phyloP scores from a whole-genome alignment of 2,888 invertebrate genomes.

The Phymatocera aterrima region DNA sequence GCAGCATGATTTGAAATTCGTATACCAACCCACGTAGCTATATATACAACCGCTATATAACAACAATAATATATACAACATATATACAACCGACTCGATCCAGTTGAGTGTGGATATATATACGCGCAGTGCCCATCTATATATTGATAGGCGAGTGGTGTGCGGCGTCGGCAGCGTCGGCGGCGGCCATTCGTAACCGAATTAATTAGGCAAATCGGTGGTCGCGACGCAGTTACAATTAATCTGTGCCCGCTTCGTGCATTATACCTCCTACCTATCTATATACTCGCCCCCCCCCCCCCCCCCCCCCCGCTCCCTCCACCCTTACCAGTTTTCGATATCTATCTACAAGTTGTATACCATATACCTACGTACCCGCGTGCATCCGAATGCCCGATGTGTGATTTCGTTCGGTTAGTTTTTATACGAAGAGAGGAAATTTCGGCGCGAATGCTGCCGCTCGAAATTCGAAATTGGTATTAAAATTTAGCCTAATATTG shows the following conservation, averaged over 20 bases:
- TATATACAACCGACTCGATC: constrained; percentile 19
- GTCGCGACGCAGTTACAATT: constrained; percentile 72
- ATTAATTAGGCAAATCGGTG: constrained; percentile 73
- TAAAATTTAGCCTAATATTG: no score
- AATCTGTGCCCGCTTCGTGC: constrained; percentile 68
- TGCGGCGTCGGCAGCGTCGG: constrained; percentile 34
- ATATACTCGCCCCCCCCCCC: no score
- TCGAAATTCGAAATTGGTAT: no score
- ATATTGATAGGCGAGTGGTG: constrained; percentile 22
- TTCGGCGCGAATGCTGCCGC: no score
- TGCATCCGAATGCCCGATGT: not conserved
- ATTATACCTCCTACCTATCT: no score
- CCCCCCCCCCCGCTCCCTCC: no score
- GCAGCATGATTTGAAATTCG: constrained; percentile 40
- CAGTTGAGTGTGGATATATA: not conserved
- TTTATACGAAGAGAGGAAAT: no score
- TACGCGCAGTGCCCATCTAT: not conserved
- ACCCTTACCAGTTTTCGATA: not conserved
- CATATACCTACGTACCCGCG: not conserved
- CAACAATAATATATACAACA: constrained; percentile 20
- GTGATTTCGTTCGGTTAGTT: not conserved
- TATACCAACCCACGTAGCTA: no score
- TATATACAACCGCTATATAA: constrained; percentile 24
- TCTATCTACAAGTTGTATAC: not conserved
- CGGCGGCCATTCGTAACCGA: constrained; percentile 70